Evolutionary conservation across 53 echinoderm and acorn worm genomes (phyloP).

Genomic region (Paracentrotus lividus): DNA sequence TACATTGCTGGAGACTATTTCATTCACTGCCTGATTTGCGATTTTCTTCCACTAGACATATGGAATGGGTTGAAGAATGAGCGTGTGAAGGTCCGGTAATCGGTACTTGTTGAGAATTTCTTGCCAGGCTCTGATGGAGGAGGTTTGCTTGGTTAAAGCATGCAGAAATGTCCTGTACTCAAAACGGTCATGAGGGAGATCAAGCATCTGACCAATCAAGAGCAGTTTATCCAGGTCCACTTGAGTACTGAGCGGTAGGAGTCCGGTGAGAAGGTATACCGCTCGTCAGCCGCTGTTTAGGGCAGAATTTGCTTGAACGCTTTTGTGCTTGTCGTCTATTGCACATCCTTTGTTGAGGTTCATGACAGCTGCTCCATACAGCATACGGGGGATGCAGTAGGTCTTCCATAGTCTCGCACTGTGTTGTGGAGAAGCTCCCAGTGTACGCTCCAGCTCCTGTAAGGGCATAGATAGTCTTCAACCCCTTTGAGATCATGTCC

Average conservation of each 20-base stretch:
- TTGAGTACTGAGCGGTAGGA: neutral
- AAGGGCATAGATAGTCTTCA: no score
- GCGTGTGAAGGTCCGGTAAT: neutral
- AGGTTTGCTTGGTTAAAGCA: neutral
- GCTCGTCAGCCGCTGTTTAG: no score
- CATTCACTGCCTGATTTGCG: neutral
- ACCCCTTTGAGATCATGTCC: neutral
- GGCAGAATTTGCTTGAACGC: no score
- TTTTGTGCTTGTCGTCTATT: no score
- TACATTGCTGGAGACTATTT: neutral
- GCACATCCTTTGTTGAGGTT: neutral
- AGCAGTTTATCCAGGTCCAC: neutral
- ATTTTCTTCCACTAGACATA: neutral
- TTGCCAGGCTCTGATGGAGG: neutral
- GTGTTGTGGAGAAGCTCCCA: neutral
- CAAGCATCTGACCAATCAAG: neutral
- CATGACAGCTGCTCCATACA: neutral
- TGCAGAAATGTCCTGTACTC: neutral
- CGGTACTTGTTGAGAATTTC: neutral
- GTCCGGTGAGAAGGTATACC: neutral
- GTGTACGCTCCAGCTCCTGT: conserved; percentile 5
- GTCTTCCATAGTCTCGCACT: neutral
- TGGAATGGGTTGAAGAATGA: neutral
- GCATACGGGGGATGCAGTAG: neutral
- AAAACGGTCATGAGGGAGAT: neutral